Evolutionary conservation across 2,888 invertebrate species (phyloP).

Genomic region (Scaptomyza flava): DNA sequence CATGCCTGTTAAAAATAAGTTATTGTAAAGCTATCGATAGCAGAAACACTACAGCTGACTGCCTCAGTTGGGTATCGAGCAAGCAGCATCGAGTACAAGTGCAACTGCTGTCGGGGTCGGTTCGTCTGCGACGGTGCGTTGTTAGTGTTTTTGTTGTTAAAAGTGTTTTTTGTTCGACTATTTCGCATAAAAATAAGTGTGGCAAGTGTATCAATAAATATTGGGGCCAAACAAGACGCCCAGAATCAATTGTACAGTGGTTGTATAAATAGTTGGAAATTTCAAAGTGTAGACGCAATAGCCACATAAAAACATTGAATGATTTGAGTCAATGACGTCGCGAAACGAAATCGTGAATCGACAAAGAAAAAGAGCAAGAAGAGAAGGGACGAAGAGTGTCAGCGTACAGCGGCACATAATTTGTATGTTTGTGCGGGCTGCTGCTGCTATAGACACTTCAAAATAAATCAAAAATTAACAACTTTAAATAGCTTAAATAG

Average conservation of each 20-base stretch:
- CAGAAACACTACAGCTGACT: constrained; percentile 42
- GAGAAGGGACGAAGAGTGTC: constrained; percentile 29
- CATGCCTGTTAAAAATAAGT: neutral
- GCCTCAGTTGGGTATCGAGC: constrained; percentile 31
- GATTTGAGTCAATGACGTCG: constrained; percentile 71
- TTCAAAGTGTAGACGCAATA: constrained; percentile 21
- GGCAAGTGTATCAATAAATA: constrained; percentile 54
- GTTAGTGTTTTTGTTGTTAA: constrained; percentile 47
- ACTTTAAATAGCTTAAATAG: constrained; percentile 30
- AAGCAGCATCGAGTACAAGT: constrained; percentile 52
- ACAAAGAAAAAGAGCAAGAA: constrained; percentile 53
- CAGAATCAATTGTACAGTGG: constrained; percentile 48
- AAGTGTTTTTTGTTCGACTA: constrained; percentile 60
- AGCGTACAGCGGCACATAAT: constrained; percentile 41
- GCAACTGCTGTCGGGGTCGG: constrained; percentile 52
- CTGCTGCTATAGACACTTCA: constrained; percentile 39
- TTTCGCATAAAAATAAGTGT: constrained; percentile 51
- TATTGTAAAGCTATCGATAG: constrained; percentile 8
- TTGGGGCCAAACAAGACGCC: constrained; percentile 36
- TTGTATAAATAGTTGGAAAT: constrained; percentile 15
- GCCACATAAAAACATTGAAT: constrained; percentile 36
- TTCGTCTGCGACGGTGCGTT: constrained; percentile 32
- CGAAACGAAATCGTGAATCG: constrained; percentile 57
- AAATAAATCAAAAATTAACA: constrained; percentile 39
- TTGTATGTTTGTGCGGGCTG: constrained; percentile 58